A percentile compares a stretch with the other conserved stretches of the same genome.
Evolutionary conservation across 2,888 invertebrate species (phyloP).

Genomic region (Anodontia alba): DNA sequence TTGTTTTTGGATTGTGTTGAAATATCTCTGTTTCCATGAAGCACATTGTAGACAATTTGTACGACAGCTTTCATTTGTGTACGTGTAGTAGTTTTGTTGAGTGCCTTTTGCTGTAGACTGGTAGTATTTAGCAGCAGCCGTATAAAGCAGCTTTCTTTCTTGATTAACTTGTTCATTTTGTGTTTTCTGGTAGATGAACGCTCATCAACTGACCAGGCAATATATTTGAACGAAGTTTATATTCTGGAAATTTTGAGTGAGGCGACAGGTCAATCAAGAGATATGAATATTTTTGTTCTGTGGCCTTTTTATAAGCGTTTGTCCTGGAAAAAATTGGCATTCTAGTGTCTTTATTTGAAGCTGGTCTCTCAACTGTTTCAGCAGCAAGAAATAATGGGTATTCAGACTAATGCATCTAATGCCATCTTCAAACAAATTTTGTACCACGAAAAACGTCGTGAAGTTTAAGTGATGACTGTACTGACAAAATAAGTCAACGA

Average conservation of each 20-base stretch:
- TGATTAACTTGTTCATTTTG: constrained; percentile 2
- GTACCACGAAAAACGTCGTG: constrained; percentile 53
- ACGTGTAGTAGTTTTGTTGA: neutral
- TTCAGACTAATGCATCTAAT: constrained; percentile 57
- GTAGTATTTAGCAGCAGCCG: neutral
- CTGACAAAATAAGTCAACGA: constrained; percentile 53
- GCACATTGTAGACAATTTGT: constrained; percentile 18
- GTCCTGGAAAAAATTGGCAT: constrained; percentile 51
- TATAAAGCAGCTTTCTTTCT: constrained; percentile 7
- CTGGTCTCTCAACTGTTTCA: constrained; percentile 48
- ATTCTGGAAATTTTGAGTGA: constrained; percentile 51
- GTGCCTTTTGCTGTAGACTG: constrained; percentile 3
- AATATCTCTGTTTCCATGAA: neutral
- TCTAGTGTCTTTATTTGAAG: constrained; percentile 52
- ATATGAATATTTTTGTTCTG: constrained; percentile 43
- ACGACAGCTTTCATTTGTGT: constrained; percentile 22
- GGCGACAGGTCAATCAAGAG: constrained; percentile 54
- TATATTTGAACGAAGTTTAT: constrained; percentile 52
- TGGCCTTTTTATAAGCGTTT: constrained; percentile 51
- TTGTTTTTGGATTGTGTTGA: neutral
- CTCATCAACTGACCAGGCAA: constrained; percentile 54
- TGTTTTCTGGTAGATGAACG: constrained; percentile 11
- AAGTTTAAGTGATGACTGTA: constrained; percentile 53
- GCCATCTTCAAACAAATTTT: constrained; percentile 47
- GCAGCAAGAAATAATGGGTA: constrained; percentile 56